Percentiles rank a stretch among this genome's conserved stretches.
phyloP scores from a whole-genome alignment of 1,140 invertebrate species.

The Bombus fervidus region DNA sequence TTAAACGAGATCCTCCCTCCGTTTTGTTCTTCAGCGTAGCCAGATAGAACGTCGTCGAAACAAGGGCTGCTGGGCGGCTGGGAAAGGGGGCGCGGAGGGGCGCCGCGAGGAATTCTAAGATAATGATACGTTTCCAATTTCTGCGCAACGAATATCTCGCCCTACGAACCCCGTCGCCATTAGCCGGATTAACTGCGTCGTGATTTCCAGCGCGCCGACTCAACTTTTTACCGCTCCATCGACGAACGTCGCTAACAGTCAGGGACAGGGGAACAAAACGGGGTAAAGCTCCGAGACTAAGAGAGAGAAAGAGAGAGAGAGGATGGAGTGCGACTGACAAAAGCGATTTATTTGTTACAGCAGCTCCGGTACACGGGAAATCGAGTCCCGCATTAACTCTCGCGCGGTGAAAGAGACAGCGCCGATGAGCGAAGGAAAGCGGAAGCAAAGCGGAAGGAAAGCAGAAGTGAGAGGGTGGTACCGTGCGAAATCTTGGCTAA shows the following conservation, averaged over 20 bases:
- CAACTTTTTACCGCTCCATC: conserved; percentile 22
- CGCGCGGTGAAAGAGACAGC: background rate
- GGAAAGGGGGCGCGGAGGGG: too few relatives aligned
- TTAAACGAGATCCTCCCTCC: conserved; percentile 72
- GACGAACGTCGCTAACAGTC: conserved; percentile 32
- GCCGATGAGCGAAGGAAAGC: background rate
- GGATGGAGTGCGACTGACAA: conserved; percentile 32
- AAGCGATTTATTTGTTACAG: conserved; percentile 57
- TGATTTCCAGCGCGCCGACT: conserved; percentile 20
- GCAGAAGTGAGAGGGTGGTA: conserved; percentile 50
- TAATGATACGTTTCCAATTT: conserved; percentile 55
- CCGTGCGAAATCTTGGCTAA: conserved; percentile 74
- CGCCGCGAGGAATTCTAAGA: conserved; percentile 19
- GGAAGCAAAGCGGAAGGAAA: background rate
- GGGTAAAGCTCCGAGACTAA: background rate
- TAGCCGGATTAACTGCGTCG: conserved; percentile 41
- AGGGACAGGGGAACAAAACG: too few relatives aligned
- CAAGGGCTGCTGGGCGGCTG: background rate
- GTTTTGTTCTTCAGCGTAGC: conserved; percentile 46
- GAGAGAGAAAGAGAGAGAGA: background rate
- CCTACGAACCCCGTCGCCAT: conserved; percentile 16
- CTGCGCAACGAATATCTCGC: conserved; percentile 44
- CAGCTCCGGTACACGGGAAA: conserved; percentile 18
- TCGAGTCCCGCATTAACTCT: conserved; percentile 42
- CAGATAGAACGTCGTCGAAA: conserved; percentile 14